These are phyloP conservation scores for Thunnus albacares DNA, from an alignment of 2,797 vertebrate species.

Conservation along the genomic window DNA sequence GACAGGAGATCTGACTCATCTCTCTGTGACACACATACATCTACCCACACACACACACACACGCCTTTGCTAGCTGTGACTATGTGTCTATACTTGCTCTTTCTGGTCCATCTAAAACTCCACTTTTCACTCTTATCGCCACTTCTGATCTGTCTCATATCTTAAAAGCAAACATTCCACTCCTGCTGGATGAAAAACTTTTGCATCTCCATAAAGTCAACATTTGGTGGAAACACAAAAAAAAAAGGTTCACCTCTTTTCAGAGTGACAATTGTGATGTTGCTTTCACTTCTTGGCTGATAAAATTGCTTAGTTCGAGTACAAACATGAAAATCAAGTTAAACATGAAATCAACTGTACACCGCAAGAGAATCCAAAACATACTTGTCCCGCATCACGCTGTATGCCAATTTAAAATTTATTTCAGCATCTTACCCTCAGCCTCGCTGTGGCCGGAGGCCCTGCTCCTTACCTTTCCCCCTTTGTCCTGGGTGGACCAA, in stretches of 20 bases:
- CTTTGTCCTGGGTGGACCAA: constrained; percentile 34
- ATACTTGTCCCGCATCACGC: neutral
- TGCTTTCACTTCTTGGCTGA: constrained; percentile 1
- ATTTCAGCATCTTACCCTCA: neutral
- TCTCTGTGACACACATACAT: constrained; percentile 27
- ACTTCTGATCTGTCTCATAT: constrained; percentile 20
- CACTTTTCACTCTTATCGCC: constrained; percentile 37
- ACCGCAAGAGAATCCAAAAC: neutral
- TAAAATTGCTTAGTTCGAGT: neutral
- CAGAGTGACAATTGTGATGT: neutral
- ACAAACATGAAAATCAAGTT: constrained; percentile 11
- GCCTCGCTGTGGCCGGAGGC: neutral
- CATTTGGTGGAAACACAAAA: constrained; percentile 8
- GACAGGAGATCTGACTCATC: constrained; percentile 50
- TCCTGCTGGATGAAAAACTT: constrained; percentile 24
- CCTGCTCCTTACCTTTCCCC: constrained; percentile 41
- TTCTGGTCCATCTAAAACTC: constrained; percentile 41
- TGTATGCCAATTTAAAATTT: neutral
- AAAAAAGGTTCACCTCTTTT: neutral
- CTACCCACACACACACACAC: constrained; percentile 31
- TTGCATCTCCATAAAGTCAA: constrained; percentile 5
- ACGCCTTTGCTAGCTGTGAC: constrained; percentile 15
- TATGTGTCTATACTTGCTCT: constrained; percentile 63
- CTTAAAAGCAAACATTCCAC: constrained; percentile 42
- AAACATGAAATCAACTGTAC: neutral